phyloP scores from a whole-genome alignment of 2,888 invertebrate genomes.

The Eubasilissa splendida region DNA sequence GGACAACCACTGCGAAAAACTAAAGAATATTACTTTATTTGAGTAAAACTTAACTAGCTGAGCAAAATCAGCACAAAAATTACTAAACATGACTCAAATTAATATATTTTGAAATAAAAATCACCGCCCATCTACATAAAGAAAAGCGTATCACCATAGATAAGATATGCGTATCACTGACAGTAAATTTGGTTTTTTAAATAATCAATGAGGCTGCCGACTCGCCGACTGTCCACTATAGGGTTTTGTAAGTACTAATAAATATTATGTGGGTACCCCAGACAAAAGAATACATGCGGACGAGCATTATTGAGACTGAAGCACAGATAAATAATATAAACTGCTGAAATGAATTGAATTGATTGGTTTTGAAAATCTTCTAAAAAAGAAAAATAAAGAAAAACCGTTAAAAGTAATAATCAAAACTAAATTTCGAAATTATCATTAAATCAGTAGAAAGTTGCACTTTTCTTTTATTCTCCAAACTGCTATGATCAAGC shows the following conservation, averaged over 20 bases:
- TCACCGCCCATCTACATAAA: slow-evolving; percentile 39
- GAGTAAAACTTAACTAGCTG: neutral
- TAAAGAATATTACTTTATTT: neutral
- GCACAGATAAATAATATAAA: neutral
- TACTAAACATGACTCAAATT: slow-evolving; percentile 29
- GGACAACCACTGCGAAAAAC: neutral
- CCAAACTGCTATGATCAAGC: too few relatives aligned
- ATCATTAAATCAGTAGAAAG: too few relatives aligned
- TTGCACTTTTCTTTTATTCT: too few relatives aligned
- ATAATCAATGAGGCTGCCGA: neutral
- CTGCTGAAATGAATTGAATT: neutral
- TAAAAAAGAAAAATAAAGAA: too few relatives aligned
- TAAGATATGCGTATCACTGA: slow-evolving; percentile 36
- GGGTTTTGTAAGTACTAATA: neutral
- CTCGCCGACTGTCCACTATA: neutral
- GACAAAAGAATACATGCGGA: neutral
- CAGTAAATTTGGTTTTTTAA: slow-evolving; percentile 6
- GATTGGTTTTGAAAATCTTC: too few relatives aligned
- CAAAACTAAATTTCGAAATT: too few relatives aligned
- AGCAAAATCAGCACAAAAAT: neutral
- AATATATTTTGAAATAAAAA: slow-evolving; percentile 32
- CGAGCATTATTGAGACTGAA: neutral
- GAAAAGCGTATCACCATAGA: slow-evolving; percentile 19
- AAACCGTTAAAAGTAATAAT: too few relatives aligned
- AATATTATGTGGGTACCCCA: neutral